Conservation (phyloP, 2,888 invertebrate genomes). For the Nudaria mundana region DNA sequence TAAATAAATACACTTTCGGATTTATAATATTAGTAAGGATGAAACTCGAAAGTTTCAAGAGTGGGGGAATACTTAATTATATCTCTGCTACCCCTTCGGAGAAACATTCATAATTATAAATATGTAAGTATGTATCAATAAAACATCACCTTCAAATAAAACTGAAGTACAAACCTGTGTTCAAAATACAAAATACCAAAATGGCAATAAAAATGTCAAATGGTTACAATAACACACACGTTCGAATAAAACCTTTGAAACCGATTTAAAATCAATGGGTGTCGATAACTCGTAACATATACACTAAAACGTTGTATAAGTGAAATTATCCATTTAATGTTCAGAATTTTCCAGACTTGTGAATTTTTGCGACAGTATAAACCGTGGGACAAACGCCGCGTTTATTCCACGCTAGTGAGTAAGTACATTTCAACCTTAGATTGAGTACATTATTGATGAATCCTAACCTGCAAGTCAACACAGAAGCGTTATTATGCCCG, state of each 20-base stretch:
- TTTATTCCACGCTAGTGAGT: conserved; percentile 26
- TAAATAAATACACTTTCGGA: no score
- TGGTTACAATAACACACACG: neutral
- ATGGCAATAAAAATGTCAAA: neutral
- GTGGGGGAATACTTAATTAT: no score
- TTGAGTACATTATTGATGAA: no score
- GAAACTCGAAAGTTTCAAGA: no score
- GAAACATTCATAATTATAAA: no score
- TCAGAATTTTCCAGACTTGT: conserved; percentile 27
- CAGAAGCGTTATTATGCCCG: neutral
- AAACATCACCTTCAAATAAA: neutral
- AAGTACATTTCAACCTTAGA: conserved; percentile 9
- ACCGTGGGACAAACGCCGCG: conserved; percentile 18
- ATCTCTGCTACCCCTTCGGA: no score
- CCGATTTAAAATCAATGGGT: conserved; percentile 15
- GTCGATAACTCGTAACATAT: conserved; percentile 13
- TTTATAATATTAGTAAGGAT: no score
- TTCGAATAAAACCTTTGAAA: conserved; percentile 5
- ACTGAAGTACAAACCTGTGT: neutral
- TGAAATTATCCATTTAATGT: conserved; percentile 22
- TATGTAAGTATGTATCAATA: no score
- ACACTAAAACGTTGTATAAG: conserved; percentile 17
- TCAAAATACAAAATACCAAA: neutral
- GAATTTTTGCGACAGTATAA: conserved; percentile 20
- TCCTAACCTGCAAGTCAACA: no score